These are phyloP conservation scores for Macrophya annulata DNA, from an alignment of 2,888 invertebrate genomes.

Conservation along the genomic window DNA sequence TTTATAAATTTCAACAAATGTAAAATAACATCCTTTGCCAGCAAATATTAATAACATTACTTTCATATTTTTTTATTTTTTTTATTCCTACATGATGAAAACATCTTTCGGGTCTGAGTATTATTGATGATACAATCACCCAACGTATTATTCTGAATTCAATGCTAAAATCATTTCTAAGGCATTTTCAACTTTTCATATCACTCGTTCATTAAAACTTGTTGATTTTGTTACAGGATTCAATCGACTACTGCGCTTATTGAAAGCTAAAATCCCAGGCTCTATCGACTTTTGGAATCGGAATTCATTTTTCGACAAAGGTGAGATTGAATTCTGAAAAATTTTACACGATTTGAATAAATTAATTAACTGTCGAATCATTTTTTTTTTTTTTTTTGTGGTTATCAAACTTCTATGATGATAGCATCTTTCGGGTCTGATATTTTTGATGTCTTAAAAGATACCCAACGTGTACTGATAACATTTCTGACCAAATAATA, in stretches of 20 bases:
- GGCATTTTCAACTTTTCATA: neutral
- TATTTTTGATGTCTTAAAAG: slow-evolving; percentile 66
- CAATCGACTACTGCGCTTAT: slow-evolving; percentile 14
- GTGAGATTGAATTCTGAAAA: neutral
- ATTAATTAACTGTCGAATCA: neutral
- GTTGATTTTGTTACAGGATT: slow-evolving; percentile 12
- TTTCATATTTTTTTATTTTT: slow-evolving; percentile 51
- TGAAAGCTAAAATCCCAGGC: neutral
- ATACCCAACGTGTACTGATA: slow-evolving; percentile 64
- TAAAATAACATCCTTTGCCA: neutral
- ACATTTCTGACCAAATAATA: slow-evolving; percentile 1
- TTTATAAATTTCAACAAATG: neutral
- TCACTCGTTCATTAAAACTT: neutral
- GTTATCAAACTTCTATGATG: slow-evolving; percentile 64
- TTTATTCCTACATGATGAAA: slow-evolving; percentile 62
- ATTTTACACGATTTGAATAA: neutral
- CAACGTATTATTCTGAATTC: slow-evolving; percentile 62
- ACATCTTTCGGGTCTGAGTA: slow-evolving; percentile 70
- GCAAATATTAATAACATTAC: slow-evolving; percentile 51
- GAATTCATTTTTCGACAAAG: neutral
- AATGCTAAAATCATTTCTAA: slow-evolving; percentile 49
- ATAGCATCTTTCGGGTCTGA: slow-evolving; percentile 72
- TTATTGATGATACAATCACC: slow-evolving; percentile 64
- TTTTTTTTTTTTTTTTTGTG: too few relatives aligned
- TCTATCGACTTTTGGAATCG: neutral